Evolutionary conservation across 2,888 invertebrate species (phyloP).

Genomic region (Campoplex capitator): DNA sequence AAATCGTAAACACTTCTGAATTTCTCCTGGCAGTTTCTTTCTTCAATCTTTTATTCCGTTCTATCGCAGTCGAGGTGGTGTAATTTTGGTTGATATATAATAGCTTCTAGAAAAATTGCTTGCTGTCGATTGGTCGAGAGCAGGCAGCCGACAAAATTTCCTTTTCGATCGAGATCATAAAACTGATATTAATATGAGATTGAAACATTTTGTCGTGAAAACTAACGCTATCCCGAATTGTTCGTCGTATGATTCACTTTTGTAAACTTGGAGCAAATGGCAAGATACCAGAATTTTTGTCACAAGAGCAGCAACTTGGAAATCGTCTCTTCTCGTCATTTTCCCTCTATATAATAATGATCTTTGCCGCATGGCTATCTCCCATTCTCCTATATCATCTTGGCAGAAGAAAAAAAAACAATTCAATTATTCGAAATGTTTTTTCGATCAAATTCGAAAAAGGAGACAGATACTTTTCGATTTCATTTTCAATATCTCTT

Average conservation of each 20-base stretch:
- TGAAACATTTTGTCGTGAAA: neutral
- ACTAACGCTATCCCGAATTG: slow-evolving; percentile 14
- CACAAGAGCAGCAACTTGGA: neutral
- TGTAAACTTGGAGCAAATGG: slow-evolving; percentile 49
- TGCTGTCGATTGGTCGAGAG: neutral
- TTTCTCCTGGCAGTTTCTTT: neutral
- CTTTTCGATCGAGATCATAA: neutral
- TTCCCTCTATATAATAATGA: neutral
- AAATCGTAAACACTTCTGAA: neutral
- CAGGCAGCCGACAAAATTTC: neutral
- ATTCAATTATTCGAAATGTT: neutral
- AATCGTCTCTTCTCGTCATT: neutral
- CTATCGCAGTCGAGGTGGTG: neutral
- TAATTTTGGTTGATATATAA: neutral
- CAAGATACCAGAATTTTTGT: slow-evolving; percentile 26
- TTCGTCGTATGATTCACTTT: slow-evolving; percentile 35
- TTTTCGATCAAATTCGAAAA: neutral
- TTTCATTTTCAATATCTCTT: neutral
- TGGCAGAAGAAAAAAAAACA: neutral
- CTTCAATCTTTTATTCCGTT: neutral
- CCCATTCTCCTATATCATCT: neutral
- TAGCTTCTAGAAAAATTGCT: neutral
- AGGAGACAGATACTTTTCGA: no score
- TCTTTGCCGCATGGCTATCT: neutral
- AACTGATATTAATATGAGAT: neutral